A percentile compares a stretch with the other conserved stretches of the same genome.
These are phyloP conservation scores for Vanessa tameamea DNA, from an alignment of 1,140 invertebrate species.

Conservation along the genomic window DNA sequence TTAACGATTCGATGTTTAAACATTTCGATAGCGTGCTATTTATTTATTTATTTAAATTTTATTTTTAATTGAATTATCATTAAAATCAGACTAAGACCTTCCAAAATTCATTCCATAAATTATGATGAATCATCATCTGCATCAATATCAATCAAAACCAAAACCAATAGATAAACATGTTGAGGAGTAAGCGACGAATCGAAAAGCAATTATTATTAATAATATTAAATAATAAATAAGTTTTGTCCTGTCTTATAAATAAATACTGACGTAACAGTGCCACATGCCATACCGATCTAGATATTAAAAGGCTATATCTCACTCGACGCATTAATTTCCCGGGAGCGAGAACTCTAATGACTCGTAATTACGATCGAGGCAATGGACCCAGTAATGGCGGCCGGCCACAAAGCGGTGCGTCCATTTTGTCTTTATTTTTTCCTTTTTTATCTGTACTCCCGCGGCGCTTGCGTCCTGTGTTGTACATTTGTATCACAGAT, in stretches of 20 bases:
- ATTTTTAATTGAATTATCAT: too few species aligned
- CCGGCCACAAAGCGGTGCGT: slow-evolving; percentile 61
- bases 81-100: too few species aligned
- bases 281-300: slow-evolving; percentile 29
- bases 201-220: too few species aligned
- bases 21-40: too few species aligned
- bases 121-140: too few species aligned
- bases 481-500: slow-evolving; percentile 16
- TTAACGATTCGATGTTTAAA: too few species aligned
- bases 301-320: slow-evolving; percentile 71
- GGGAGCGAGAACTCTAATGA: slow-evolving; percentile 64
- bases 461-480: slow-evolving; percentile 32
- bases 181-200: too few species aligned
- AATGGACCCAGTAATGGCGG: slow-evolving; percentile 68
- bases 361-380: slow-evolving; percentile 67
- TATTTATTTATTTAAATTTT: too few species aligned
- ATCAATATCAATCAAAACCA: too few species aligned
- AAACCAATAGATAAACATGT: too few species aligned
- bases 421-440: slow-evolving; percentile 65
- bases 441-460: slow-evolving; percentile 33
- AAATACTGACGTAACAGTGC: slow-evolving; percentile 9
- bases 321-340: slow-evolving; percentile 52
- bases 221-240: neutral
- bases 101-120: too few species aligned
- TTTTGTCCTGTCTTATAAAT: neutral